These are phyloP conservation scores for Raja brachyura DNA, from an alignment of 2,113 vertebrate species.

Conservation along the genomic window DNA sequence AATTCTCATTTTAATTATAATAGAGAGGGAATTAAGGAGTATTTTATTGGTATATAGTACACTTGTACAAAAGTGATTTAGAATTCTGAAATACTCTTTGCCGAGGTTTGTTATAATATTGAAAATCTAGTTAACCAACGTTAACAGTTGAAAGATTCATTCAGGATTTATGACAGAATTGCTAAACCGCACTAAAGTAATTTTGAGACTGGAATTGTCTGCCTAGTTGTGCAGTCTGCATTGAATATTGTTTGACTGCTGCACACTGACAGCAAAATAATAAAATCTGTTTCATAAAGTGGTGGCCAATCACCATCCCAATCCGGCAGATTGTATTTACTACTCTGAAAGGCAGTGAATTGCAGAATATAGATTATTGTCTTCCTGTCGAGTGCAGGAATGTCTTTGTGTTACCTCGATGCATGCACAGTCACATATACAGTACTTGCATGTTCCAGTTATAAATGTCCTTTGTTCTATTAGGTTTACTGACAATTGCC, in stretches of 20 bases:
- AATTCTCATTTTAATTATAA: background rate
- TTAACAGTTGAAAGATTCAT: background rate
- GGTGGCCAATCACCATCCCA: background rate
- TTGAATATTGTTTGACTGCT: background rate
- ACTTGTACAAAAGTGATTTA: background rate
- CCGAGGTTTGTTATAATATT: background rate
- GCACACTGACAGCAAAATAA: background rate
- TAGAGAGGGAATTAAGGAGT: background rate
- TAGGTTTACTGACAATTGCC: background rate
- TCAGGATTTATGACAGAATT: background rate
- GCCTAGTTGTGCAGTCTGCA: background rate
- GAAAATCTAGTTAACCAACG: background rate
- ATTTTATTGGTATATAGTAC: background rate
- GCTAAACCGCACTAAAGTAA: background rate
- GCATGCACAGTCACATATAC: background rate
- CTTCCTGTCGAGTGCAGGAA: background rate
- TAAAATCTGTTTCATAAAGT: constrained; percentile 24
- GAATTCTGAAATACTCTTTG: background rate
- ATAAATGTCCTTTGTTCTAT: background rate
- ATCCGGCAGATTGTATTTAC: constrained; percentile 21
- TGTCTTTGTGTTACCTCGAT: background rate
- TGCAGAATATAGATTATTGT: constrained; percentile 26
- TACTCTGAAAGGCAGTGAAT: constrained; percentile 8
- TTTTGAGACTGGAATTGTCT: background rate
- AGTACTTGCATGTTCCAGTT: background rate